Conservation (phyloP, 2,797 vertebrate species). For the Alca torda region DNA sequence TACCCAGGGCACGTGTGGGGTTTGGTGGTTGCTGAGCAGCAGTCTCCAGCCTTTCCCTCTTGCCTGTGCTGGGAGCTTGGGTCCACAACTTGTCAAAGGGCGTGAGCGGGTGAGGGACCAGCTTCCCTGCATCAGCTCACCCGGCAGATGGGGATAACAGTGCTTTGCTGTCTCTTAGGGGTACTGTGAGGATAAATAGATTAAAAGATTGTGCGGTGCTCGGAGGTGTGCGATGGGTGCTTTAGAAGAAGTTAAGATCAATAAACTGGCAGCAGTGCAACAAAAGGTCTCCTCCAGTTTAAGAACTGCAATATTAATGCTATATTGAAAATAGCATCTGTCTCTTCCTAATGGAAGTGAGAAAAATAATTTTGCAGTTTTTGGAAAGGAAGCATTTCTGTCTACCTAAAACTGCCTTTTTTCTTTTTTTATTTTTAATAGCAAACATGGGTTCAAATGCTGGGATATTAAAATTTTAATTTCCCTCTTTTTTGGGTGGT, state of each 20-base stretch:
- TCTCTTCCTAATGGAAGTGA: not conserved
- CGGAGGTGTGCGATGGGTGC: not conserved
- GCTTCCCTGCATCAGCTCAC: not conserved
- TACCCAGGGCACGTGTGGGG: not conserved
- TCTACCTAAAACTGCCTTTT: not conserved
- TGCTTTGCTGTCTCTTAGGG: not conserved
- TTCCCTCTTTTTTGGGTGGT: not conserved
- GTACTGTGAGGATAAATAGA: not conserved
- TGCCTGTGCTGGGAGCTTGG: rapidly evolving
- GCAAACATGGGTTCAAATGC: not conserved
- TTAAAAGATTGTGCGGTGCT: not conserved
- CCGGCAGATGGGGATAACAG: not conserved
- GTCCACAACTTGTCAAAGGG: not conserved
- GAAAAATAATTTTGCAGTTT: not conserved
- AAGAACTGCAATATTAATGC: not conserved
- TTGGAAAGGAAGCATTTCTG: not conserved
- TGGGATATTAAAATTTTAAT: not conserved
- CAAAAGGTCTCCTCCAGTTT: not conserved
- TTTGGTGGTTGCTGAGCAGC: not conserved
- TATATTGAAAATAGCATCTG: not conserved
- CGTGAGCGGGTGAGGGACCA: rapidly evolving
- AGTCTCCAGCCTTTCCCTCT: not conserved
- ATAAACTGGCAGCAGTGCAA: not conserved
- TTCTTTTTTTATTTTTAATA: not conserved
- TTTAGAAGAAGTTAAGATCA: not conserved